These are phyloP conservation scores for Eulithis testata DNA, from an alignment of 2,888 invertebrate genomes.

Conservation along the genomic window DNA sequence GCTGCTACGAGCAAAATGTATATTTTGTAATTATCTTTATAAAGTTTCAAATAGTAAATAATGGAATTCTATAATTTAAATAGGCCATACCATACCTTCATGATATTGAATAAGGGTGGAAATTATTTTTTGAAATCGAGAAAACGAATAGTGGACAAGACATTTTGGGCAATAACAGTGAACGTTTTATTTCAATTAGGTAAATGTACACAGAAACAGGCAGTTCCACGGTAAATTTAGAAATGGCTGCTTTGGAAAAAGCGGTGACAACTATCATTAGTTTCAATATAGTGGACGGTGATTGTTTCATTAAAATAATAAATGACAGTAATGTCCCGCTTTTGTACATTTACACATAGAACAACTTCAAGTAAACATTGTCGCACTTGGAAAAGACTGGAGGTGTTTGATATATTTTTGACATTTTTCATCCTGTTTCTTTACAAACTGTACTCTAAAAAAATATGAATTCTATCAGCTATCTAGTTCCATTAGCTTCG, in stretches of 20 bases:
- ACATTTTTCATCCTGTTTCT: no score
- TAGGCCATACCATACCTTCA: no score
- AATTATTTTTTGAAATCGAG: not conserved
- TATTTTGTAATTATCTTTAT: not conserved
- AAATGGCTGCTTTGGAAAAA: conserved; percentile 31
- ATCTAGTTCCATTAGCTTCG: no score
- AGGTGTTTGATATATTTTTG: no score
- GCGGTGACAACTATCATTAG: conserved; percentile 44
- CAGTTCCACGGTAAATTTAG: conserved; percentile 24
- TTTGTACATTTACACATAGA: conserved; percentile 6
- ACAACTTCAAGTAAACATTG: no score
- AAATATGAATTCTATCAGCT: no score
- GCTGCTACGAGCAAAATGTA: conserved; percentile 17
- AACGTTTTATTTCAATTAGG: conserved; percentile 53
- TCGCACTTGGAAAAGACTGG: no score
- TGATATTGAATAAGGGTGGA: no score
- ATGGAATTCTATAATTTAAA: no score
- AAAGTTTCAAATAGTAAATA: not conserved
- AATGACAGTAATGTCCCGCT: conserved; percentile 14
- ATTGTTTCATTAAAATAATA: conserved; percentile 29
- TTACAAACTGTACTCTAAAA: no score
- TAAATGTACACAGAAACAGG: not conserved
- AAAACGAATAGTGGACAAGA: conserved; percentile 2
- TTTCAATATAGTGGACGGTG: conserved; percentile 39
- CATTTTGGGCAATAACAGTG: conserved; percentile 29